These are phyloP conservation scores for Conus ventricosus DNA, from an alignment of 1,140 invertebrate genomes.

Conservation along the genomic window DNA sequence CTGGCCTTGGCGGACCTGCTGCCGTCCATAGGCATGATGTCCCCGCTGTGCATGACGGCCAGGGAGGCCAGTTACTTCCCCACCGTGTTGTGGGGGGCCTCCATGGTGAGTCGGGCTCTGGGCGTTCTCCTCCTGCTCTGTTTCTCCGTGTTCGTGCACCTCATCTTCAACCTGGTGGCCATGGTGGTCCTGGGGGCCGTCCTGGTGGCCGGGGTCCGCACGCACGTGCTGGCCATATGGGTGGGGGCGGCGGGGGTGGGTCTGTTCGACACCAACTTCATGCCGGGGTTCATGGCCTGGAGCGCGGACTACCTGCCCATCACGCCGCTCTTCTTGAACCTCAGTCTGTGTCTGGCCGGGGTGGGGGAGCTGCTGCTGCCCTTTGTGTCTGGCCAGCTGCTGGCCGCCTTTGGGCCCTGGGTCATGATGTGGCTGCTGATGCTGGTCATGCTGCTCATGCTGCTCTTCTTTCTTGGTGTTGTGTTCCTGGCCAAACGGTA, in stretches of 20 bases:
- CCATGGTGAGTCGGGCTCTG: slow-evolving; percentile 18
- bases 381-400: slow-evolving; percentile 24
- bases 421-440: not conserved
- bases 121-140: slow-evolving; percentile 24
- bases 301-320: slow-evolving; percentile 11
- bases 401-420: not conserved
- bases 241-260: slow-evolving; percentile 27
- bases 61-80: slow-evolving; percentile 19
- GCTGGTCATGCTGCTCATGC: not conserved
- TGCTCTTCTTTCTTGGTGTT: not conserved
- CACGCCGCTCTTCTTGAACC: slow-evolving; percentile 4
- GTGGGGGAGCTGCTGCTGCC: slow-evolving; percentile 36
- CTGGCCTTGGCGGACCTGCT: slow-evolving; percentile 34
- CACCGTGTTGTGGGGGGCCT: slow-evolving; percentile 34
- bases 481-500: not conserved
- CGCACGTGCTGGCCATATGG: slow-evolving; percentile 8
- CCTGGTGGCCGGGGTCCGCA: not conserved
- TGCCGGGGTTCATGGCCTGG: slow-evolving; percentile 38
- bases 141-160: not conserved
- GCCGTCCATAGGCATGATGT: slow-evolving; percentile 24
- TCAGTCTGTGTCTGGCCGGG: slow-evolving; percentile 15
- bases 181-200: not conserved
- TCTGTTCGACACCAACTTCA: slow-evolving; percentile 31
- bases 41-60: slow-evolving; percentile 7
- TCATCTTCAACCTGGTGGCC: slow-evolving; percentile 20